Evolutionary conservation across 2,888 invertebrate genomes (phyloP), one percentile per base, ranked within the genome.

Genomic region (Acleris holmiana): DNA sequence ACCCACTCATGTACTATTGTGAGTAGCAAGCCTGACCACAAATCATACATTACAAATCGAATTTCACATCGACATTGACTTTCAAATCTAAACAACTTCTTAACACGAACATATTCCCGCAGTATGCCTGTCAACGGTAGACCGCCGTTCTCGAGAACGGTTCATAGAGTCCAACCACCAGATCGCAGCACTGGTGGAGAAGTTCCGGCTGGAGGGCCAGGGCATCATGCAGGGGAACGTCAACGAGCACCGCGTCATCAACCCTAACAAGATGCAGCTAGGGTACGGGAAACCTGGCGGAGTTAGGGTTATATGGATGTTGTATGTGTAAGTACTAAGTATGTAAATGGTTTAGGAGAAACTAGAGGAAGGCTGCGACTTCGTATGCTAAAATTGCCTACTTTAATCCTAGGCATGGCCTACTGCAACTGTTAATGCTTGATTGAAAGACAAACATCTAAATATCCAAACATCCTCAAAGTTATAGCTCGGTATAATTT

Each of bases 1-100:
- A 99, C 86, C 99, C 99, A 0, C 93, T 99, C n/a, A 99, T 99
- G 97, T 99, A 98, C 86, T 99, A 99, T 82, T 92, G 98, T 98
- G 90, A 95, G 97, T 94, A 15, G n/a, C 35, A 19, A 10, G 40
- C 53, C 25, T 21, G 10, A 50, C 4, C 41, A 35, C n/a, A 41
- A 6, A n/a, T 41, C n/a, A n/a, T n/a, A n/a, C n/a, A n/a, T n/a
- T n/a, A n/a, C n/a, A n/a, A n/a, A n/a, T n/a, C n/a, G n/a, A n/a
- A n/a, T n/a, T n/a, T n/a, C n/a, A n/a, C n/a, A n/a, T n/a, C 35
- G 35, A 2, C 35, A 23, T 23, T 35, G 13, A 29, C 2, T 1
- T 29, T 3, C 29, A 29, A 29, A 29, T 10, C 29, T 6, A 2
- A 13, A 29, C 13, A 29, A 10, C 7, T n/a, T 23, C 2, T 23